Percentiles rank a stretch among this genome's conserved stretches.
Conservation (phyloP, 1,140 invertebrate genomes). For the Cephus cinctus region DNA sequence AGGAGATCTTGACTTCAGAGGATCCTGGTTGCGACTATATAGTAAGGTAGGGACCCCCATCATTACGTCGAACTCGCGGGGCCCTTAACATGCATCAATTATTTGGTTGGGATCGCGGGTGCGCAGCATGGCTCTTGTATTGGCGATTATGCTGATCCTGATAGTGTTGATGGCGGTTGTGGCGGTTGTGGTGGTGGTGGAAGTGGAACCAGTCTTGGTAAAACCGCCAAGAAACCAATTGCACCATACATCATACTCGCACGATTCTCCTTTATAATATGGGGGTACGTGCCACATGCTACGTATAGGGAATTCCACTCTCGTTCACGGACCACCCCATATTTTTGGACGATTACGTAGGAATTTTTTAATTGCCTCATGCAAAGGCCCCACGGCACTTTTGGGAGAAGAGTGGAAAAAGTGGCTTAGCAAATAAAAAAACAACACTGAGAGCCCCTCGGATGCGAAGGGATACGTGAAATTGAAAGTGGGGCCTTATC, state of each 20-base stretch:
- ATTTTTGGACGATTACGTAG: no score
- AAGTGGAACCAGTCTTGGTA: no score
- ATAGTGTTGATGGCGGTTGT: no score
- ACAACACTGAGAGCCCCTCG: slow-evolving; percentile 1
- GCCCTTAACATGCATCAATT: slow-evolving; percentile 36
- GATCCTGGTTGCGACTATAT: slow-evolving; percentile 16
- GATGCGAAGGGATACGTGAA: no score
- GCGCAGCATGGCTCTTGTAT: slow-evolving; percentile 16
- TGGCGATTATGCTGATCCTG: no score
- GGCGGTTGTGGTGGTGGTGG: no score
- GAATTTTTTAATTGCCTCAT: slow-evolving; percentile 31
- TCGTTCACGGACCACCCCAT: no score
- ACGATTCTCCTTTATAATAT: slow-evolving; percentile 29
- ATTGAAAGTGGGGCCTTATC: no score
- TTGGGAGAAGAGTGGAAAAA: not conserved
- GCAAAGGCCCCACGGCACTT: no score
- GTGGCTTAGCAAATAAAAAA: slow-evolving; percentile 6
- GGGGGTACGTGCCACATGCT: slow-evolving; percentile 9
- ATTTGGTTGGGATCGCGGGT: slow-evolving; percentile 21
- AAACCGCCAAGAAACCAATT: slow-evolving; percentile 23
- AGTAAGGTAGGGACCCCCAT: slow-evolving; percentile 26
- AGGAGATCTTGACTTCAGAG: no score
- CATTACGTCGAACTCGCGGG: slow-evolving; percentile 34
- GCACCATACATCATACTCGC: slow-evolving; percentile 31
- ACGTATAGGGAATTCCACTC: slow-evolving; percentile 2